These are phyloP conservation scores for Eutrigla gurnardus DNA, from an alignment of 2,797 vertebrate genomes.

Conservation along the genomic window DNA sequence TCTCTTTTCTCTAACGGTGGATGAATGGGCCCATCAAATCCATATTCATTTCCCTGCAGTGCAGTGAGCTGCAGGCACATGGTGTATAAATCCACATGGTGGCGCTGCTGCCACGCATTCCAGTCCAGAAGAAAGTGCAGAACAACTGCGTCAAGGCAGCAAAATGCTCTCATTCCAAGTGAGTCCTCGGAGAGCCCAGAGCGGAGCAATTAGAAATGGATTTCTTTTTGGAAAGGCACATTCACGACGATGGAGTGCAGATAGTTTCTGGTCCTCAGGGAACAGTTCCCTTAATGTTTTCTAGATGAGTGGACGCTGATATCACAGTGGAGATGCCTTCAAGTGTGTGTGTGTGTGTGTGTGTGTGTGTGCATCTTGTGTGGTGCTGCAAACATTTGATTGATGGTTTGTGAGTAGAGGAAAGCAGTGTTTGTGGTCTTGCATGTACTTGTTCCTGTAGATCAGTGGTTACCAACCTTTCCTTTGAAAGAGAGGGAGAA, in stretches of 20 bases:
- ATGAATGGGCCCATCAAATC: background rate
- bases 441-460: background rate
- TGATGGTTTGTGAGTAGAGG: conserved; percentile 9
- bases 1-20: background rate
- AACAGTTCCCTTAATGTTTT: conserved; percentile 62
- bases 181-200: conserved; percentile 58
- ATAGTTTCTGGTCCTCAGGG: conserved; percentile 61
- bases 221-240: conserved; percentile 64
- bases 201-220: conserved; percentile 64
- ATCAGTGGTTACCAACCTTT: background rate
- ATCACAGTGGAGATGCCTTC: conserved; percentile 10
- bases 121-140: conserved; percentile 25
- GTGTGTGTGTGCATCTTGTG: background rate
- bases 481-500: background rate
- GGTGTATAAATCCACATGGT: conserved; percentile 56
- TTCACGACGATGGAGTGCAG: conserved; percentile 48
- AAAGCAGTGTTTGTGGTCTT: background rate
- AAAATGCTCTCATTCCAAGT: conserved; percentile 69
- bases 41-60: conserved; percentile 55
- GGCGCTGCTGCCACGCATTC: conserved; percentile 56
- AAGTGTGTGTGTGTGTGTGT: conserved; percentile 29
- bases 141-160: conserved; percentile 53
- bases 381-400: conserved; percentile 25
- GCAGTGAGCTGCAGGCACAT: conserved; percentile 25
- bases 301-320: conserved; percentile 52